A percentile compares a stretch with the other conserved stretches of the same genome.
phyloP scores from a whole-genome alignment of 2,797 vertebrate genomes.

The Sebastes cheni region DNA sequence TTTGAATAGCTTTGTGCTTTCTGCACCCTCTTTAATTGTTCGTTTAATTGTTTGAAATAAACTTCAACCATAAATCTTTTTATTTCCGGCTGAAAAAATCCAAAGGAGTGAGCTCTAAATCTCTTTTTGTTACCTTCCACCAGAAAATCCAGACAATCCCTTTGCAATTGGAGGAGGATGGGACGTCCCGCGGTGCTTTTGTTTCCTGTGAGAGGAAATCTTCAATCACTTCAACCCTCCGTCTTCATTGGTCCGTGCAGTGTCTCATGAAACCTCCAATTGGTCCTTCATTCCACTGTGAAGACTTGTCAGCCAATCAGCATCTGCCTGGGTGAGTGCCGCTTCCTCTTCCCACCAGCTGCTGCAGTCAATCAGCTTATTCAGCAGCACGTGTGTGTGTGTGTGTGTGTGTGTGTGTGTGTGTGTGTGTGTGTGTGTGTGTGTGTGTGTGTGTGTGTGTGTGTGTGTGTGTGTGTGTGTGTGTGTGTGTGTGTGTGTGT shows the following conservation, averaged over 20 bases:
- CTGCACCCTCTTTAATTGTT: not conserved
- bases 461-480: conserved; percentile 55
- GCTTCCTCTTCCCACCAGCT: conserved; percentile 71
- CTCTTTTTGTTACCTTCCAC: conserved; percentile 23
- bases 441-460: conserved; percentile 55
- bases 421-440: conserved; percentile 58
- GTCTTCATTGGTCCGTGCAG: conserved; percentile 25
- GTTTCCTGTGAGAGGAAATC: conserved; percentile 62
- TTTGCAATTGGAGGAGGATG: conserved; percentile 43
- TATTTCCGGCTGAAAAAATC: conserved; percentile 4
- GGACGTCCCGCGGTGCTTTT: conserved; percentile 53
- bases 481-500: conserved; percentile 54
- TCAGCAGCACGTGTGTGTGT: conserved; percentile 57
- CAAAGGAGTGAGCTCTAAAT: conserved; percentile 21
- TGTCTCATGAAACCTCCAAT: conserved; percentile 36
- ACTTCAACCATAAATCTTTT: conserved; percentile 1
- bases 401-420: conserved; percentile 52
- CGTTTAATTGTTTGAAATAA: not conserved
- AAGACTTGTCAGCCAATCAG: conserved; percentile 54
- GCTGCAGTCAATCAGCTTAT: conserved; percentile 79
- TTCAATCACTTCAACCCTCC: conserved; percentile 26
- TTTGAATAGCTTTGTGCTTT: too few relatives aligned
- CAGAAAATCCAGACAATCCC: conserved; percentile 34
- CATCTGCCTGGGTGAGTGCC: conserved; percentile 27
- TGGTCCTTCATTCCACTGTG: conserved; percentile 31